phyloP scores from a whole-genome alignment of 2,113 vertebrate genomes.

The Ammodytes marinus region DNA sequence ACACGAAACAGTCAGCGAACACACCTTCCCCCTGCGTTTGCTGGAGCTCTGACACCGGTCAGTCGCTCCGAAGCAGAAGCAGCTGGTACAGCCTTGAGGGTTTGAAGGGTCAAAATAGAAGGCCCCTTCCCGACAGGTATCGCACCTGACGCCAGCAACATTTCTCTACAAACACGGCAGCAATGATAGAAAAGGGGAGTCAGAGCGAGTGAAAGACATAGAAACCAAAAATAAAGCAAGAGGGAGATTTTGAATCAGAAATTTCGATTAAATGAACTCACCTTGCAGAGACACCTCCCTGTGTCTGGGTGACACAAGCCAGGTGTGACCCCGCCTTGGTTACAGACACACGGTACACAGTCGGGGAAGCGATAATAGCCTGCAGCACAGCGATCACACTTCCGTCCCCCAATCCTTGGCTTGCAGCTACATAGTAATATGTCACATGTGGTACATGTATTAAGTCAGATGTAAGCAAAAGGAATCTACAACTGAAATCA shows the following conservation, averaged over 20 bases:
- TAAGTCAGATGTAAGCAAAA: background rate
- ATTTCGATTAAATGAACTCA: slow-evolving; percentile 57
- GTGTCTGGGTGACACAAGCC: slow-evolving; percentile 88
- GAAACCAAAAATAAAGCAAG: background rate
- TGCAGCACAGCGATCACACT: slow-evolving; percentile 89
- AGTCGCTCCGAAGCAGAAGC: slow-evolving; percentile 94
- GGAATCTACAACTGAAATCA: background rate
- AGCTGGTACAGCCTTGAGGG: slow-evolving; percentile 89
- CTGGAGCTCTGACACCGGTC: slow-evolving; percentile 87
- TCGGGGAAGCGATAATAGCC: slow-evolving; percentile 90
- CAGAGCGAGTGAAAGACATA: slow-evolving; percentile 1
- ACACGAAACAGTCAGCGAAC: slow-evolving; percentile 36
- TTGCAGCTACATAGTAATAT: slow-evolving; percentile 87
- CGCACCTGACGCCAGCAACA: slow-evolving; percentile 87
- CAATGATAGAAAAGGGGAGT: slow-evolving; percentile 55
- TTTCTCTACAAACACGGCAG: slow-evolving; percentile 86
- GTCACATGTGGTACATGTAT: background rate
- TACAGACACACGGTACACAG: slow-evolving; percentile 89
- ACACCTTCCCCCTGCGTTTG: slow-evolving; percentile 89
- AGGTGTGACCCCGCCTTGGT: slow-evolving; percentile 84
- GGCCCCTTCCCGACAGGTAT: slow-evolving; percentile 86
- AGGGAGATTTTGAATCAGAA: background rate
- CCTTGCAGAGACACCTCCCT: slow-evolving; percentile 94
- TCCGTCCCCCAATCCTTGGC: slow-evolving; percentile 87
- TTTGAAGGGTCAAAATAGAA: slow-evolving; percentile 91